These are phyloP conservation scores for Octomys mimax DNA, from an alignment of 2,797 vertebrate species.

Conservation along the genomic window DNA sequence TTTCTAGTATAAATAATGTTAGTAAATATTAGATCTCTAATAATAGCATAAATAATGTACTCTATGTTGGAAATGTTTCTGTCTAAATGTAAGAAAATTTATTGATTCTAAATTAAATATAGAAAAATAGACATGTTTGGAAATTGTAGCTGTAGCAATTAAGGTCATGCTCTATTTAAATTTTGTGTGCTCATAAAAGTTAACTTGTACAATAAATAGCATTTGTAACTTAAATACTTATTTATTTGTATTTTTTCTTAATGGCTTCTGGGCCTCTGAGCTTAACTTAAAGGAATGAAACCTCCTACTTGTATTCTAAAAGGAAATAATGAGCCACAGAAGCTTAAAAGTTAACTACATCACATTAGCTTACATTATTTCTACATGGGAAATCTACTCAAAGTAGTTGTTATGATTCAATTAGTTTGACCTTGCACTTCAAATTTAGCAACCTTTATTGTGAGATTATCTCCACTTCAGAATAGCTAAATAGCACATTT, in stretches of 20 bases:
- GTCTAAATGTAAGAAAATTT: constrained; percentile 58
- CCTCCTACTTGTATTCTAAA: background rate
- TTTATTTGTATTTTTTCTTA: constrained; percentile 27
- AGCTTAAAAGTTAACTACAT: constrained; percentile 30
- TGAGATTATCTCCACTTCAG: background rate
- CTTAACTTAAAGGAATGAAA: constrained; percentile 43
- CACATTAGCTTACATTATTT: constrained; percentile 10
- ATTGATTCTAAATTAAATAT: constrained; percentile 53
- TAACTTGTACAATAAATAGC: background rate
- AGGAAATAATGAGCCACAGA: constrained; percentile 50
- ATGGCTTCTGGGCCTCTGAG: constrained; percentile 33
- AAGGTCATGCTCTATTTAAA: background rate
- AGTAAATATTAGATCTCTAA: constrained; percentile 39
- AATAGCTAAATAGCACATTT: background rate
- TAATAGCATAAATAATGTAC: constrained; percentile 57
- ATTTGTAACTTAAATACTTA: background rate
- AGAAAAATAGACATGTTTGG: background rate
- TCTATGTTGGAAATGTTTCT: constrained; percentile 43
- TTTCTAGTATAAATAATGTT: background rate
- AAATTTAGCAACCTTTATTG: background rate
- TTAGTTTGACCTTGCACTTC: constrained; percentile 15
- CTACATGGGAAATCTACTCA: background rate
- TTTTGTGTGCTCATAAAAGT: constrained; percentile 26
- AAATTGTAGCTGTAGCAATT: background rate
- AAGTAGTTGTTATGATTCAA: constrained; percentile 15